Base-by-base conservation (phyloP, 2,113 vertebrate genomes). In the Nicator chloris region DNA sequence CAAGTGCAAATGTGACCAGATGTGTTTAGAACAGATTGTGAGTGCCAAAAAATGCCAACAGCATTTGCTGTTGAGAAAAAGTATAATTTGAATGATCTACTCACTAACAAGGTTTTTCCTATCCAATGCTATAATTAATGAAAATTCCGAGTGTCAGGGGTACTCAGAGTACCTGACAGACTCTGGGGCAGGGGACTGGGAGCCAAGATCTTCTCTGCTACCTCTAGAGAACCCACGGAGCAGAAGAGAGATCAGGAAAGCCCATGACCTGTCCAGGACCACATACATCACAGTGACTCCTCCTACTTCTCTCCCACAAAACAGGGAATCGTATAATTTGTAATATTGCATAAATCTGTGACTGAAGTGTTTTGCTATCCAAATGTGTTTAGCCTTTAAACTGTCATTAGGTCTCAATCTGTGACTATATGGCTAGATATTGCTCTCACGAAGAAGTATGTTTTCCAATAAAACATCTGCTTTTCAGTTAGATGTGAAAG, bases 381-480 rank as follows among this genome's bases (percentile, higher is more conserved):
- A 70, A 88, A 83, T 63, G 8, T 8, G 6, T 73, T 91, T 73
- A 66, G 22, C 23, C 21, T 80, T 61, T 68, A 77, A 40, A 83
- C 17, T 51, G 24, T 75, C 31, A 45, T 78, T 70, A 78, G 45
- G 35, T 73, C 69, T 91, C 80, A 91, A 22, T 84, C 33, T 82
- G 59, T 5, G 3, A 78, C 30, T 64, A 33, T 44, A 3, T 22
- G 35, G 9, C 18, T 35, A 35, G 65, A 47, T n/a, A 68, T 90
- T 81, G 56, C 49, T 83, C 12, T 78, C 61, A 13, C 5, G 39
- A 96, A 94, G 59, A 73, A 91, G 47, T 87, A 33, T 49, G 50
- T 90, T 95, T 92, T 65, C 71, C 59, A 77, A 64, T 78, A 26
- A 51, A 85, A 93, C 59, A 76, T 91, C 82, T 90, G 94, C 56